Base-by-base conservation (phyloP, 1,140 invertebrate genomes). In the Scaptodrosophila lebanonensis region DNA sequence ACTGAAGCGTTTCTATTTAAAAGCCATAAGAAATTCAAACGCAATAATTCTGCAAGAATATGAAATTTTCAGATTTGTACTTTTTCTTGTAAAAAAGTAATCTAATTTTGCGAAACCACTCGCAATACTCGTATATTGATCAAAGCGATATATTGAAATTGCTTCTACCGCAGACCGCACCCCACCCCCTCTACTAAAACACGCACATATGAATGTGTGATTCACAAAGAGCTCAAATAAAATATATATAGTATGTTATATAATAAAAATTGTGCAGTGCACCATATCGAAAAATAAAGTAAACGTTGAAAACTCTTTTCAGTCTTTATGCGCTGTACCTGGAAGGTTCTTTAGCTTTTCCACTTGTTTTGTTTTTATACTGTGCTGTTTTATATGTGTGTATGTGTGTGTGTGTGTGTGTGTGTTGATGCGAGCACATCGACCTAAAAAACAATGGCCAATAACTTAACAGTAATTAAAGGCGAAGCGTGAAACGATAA, bases 201-300 rank as follows among this genome's bases (percentile, higher is more conserved):
- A 50, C 22, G 27, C 49, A 49, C 27, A 27, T 20, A 22, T 13
- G 9, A 32, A 12, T 12, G 7, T 20, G 42, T 15, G 42, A 9
- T 12, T 7, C 15, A 22, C 4, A 29, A 0, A 35, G 1, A 16
- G 11, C 27, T 13, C 16, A 38, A 39, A 61, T 38, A 66, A 66
- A 56, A 49, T 43, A 18, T 43, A 29, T 49, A 49, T 53, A 44
- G 17, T 30, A 13, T 35, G 12, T 36, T 51, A 50, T 36, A 51
- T 76, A 61, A 62, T 58, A 61, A 61, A 77, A 79, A 73, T 76
- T 75, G 70, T 75, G 17, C 60, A 50, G 61, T 33, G 58, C 40
- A 54, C 52, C 36, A 54, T 25, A 8, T n/a, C 11, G 25, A 32
- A 27, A 61, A 77, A 70, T 70, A 66, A 62, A 52, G 49, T 56